phyloP scores from a whole-genome alignment of 2,797 vertebrate species.

The Apogon hyalosoma region DNA sequence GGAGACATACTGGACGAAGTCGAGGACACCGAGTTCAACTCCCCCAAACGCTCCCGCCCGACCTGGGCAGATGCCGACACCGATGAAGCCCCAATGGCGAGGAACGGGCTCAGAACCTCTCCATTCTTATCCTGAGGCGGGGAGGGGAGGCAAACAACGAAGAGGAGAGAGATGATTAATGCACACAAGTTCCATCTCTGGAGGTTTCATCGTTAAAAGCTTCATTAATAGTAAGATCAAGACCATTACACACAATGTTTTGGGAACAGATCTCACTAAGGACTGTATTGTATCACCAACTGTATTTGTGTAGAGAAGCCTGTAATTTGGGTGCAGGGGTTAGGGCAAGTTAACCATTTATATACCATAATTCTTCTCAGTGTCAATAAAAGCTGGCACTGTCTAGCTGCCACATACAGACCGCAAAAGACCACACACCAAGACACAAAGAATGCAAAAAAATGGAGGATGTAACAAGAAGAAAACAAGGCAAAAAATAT shows the following conservation, averaged over 20 bases:
- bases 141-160: background rate
- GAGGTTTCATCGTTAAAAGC: background rate
- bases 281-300: too few species aligned
- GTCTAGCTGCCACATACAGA: too few species aligned
- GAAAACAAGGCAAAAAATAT: too few species aligned
- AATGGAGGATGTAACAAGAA: too few species aligned
- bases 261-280: too few species aligned
- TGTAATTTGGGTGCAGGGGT: too few species aligned
- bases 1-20: constrained; percentile 73
- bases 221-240: background rate
- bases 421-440: too few species aligned
- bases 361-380: too few species aligned
- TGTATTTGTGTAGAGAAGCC: too few species aligned
- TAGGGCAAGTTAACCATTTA: too few species aligned
- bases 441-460: too few species aligned
- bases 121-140: constrained; percentile 91
- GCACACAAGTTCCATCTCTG: background rate
- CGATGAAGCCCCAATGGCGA: constrained; percentile 37
- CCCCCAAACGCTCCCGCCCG: constrained; percentile 88
- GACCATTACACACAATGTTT: background rate
- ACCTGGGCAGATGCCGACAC: constrained; percentile 64
- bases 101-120: constrained; percentile 86
- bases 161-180: background rate
- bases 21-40: constrained; percentile 76
- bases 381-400: too few species aligned